A percentile compares a stretch with the other conserved stretches of the same genome.
These are phyloP conservation scores for Ophioninae sp. DNA, from an alignment of 2,888 invertebrate genomes.

Conservation along the genomic window DNA sequence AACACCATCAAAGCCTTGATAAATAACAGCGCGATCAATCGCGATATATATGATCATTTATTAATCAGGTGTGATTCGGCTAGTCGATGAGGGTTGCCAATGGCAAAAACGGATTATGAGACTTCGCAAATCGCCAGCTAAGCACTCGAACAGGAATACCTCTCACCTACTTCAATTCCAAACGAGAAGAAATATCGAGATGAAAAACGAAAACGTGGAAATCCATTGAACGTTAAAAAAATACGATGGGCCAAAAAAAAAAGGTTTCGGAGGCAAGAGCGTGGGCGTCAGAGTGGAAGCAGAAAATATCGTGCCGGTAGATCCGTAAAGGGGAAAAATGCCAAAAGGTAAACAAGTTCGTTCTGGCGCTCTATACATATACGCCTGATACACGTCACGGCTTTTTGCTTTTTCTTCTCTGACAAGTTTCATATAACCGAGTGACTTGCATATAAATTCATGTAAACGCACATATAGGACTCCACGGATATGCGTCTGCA, in stretches of 20 bases:
- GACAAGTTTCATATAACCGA: slow-evolving; percentile 67
- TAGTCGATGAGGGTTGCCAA: neutral
- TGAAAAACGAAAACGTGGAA: neutral
- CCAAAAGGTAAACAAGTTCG: slow-evolving; percentile 42
- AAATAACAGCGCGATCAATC: too few species aligned
- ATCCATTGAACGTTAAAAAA: slow-evolving; percentile 1
- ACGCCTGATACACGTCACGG: slow-evolving; percentile 25
- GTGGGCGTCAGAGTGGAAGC: neutral
- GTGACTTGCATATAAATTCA: slow-evolving; percentile 65
- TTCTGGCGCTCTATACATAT: neutral
- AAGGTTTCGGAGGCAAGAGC: neutral
- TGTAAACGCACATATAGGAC: slow-evolving; percentile 5
- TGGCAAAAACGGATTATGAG: neutral
- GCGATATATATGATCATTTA: too few species aligned
- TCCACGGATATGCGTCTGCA: neutral
- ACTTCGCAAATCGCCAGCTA: neutral
- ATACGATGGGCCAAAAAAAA: neutral
- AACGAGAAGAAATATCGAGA: neutral
- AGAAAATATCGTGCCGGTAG: neutral
- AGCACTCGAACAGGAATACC: neutral
- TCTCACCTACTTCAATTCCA: neutral
- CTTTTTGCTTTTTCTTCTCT: slow-evolving; percentile 39
- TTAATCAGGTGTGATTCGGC: neutral
- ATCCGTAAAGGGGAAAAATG: slow-evolving; percentile 4
- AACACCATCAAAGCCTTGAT: too few species aligned